A percentile compares a stretch with the other conserved stretches of the same genome.
These are phyloP conservation scores for Balearica regulorum DNA, from an alignment of 2,797 vertebrate species.

Conservation along the genomic window DNA sequence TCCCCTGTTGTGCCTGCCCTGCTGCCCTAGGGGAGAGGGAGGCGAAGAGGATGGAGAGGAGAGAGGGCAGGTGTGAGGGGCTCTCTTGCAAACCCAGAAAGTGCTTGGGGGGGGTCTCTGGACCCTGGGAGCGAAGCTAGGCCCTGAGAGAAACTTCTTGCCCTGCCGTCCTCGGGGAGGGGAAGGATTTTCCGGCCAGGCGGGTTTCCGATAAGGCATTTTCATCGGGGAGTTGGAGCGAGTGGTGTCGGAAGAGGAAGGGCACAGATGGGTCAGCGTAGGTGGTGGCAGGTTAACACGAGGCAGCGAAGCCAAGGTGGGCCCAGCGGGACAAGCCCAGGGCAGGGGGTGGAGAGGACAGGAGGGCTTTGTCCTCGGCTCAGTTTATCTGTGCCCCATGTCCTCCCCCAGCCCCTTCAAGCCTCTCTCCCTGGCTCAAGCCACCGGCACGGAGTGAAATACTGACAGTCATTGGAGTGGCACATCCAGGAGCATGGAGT, in stretches of 20 bases:
- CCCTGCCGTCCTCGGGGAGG: not conserved
- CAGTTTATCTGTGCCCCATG: not conserved
- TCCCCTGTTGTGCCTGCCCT: fast-evolving
- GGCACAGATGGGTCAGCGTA: not conserved
- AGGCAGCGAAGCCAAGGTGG: constrained; percentile 22
- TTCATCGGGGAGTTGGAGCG: constrained; percentile 48
- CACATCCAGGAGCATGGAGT: constrained; percentile 56
- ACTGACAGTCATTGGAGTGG: constrained; percentile 58
- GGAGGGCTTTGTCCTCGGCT: constrained; percentile 18
- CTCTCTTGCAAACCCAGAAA: constrained; percentile 18
- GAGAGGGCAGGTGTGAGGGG: not conserved
- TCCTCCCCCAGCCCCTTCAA: constrained; percentile 4
- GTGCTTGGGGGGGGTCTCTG: not conserved
- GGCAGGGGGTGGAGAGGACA: not conserved
- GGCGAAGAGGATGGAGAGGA: not conserved
- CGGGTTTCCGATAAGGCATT: constrained; percentile 66
- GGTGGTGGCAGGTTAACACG: not conserved
- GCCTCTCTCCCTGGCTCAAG: constrained; percentile 26
- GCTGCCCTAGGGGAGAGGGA: not conserved
- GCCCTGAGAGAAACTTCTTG: constrained; percentile 58
- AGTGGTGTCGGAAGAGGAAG: constrained; percentile 14
- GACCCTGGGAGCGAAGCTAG: constrained; percentile 4
- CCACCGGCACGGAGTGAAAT: constrained; percentile 34
- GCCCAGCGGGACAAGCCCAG: not conserved
- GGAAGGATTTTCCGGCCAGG: not conserved